Percentiles rank a stretch among this genome's conserved stretches.
These are phyloP conservation scores for Xyrauchen texanus DNA, from an alignment of 2,113 vertebrate species.

Conservation along the genomic window DNA sequence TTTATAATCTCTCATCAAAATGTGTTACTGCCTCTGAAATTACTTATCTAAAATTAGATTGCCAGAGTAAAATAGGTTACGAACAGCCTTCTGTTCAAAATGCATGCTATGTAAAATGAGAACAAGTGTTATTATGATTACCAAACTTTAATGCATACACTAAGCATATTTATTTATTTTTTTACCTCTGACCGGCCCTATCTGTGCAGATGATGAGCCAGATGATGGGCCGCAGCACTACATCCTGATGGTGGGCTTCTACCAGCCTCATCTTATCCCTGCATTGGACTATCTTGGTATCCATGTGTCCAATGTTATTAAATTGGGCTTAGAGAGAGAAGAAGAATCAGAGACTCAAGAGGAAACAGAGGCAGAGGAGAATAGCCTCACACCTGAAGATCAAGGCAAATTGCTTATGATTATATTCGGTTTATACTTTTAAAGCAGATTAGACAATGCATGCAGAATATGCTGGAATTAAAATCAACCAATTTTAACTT, in stretches of 20 bases:
- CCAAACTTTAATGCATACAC: no score
- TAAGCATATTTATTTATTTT: background rate
- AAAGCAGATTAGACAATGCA: background rate
- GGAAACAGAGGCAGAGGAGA: slow-evolving; percentile 16
- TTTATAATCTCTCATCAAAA: no score
- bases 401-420: slow-evolving; percentile 24
- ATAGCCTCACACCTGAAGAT: background rate
- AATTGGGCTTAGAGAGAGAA: slow-evolving; percentile 76
- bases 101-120: no score
- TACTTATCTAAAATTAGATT: no score
- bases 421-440: background rate
- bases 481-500: background rate
- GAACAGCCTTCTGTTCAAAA: no score
- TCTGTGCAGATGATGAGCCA: slow-evolving; percentile 87
- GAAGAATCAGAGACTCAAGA: slow-evolving; percentile 52
- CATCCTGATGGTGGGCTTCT: slow-evolving; percentile 84
- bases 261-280: slow-evolving; percentile 77
- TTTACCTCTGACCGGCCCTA: background rate
- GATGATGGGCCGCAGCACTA: slow-evolving; percentile 89
- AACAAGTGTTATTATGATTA: no score
- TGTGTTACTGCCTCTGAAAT: no score
- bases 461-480: background rate
- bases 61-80: no score
- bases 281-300: slow-evolving; percentile 80
- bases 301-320: slow-evolving; percentile 83